Evolutionary conservation across 2,797 vertebrate species (phyloP), one percentile per base, ranked within the genome.

Genomic region (Aplochiton taeniatus): DNA sequence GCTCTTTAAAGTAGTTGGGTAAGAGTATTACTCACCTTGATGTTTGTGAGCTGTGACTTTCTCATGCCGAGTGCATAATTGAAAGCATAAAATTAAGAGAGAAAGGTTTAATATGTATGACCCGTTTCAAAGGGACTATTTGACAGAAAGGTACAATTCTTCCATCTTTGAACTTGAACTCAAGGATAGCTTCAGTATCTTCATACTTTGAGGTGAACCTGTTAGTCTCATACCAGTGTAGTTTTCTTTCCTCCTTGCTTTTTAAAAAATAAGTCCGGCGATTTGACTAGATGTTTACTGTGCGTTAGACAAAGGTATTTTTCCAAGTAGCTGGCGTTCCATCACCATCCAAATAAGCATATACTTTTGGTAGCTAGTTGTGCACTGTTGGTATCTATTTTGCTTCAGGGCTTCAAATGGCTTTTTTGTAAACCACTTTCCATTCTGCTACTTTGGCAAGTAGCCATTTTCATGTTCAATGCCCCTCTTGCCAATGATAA

Each of bases 91-190:
- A 16, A 51, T 14, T 10, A n/a, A 50, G 50, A 51, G n/a, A 16
- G 9, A 10, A 43, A 11, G 18, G 17, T 18, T 44, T n/a, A 16
- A 58, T 58, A 45, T 58, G 57, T 16, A 45, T 17, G 43, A 46
- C 16, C 43, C 14, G 45, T 58, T 58, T 46, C 43, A 45, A 45
- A 18, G 57, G 6, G 43, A 58, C 42, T 58, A 46, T 58, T 42
- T 58, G 14, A 18, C 45, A 45, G n/a, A n/a, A 18, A 11, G 8
- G 9, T 58, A 31, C 31, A 31, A 31, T 31, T 31, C 31, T 31
- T n/a, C 6, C 45, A 46, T 58, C 57, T 17, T 57, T 18, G 10
- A 11, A 12, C 45, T 14, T 48, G 47, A 12, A 9, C 47, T 14
- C 47, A 48, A 14, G 11, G 47, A 48, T 11, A 48, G 47, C 3